A percentile compares a stretch with the other conserved stretches of the same genome.
These are phyloP conservation scores for Choreutis nemorana DNA, from an alignment of 2,888 invertebrate genomes.

Conservation along the genomic window DNA sequence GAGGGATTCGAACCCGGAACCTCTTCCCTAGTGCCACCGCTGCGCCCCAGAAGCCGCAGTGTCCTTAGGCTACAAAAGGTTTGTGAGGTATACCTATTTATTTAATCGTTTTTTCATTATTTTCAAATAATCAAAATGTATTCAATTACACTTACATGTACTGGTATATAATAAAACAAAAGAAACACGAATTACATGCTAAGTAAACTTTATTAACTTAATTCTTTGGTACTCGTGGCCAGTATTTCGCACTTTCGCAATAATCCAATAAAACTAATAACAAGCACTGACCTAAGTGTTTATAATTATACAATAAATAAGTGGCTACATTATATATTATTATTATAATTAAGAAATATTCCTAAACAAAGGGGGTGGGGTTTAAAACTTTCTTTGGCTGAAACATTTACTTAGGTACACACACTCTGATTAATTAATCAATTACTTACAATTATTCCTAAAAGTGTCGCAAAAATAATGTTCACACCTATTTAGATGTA, in stretches of 20 bases:
- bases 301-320: conserved; percentile 2
- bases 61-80: no score
- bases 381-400: conserved; percentile 8
- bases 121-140: no score
- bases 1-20: no score
- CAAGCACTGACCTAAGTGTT: conserved; percentile 14
- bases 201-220: conserved; percentile 16
- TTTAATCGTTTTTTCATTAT: no score
- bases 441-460: neutral
- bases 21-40: no score
- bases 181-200: no score
- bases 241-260: conserved; percentile 13
- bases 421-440: neutral
- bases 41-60: no score
- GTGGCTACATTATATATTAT: conserved; percentile 7
- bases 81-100: no score
- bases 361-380: conserved; percentile 17
- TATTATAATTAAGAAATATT: conserved; percentile 7
- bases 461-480: no score
- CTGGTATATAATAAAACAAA: no score
- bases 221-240: conserved; percentile 35
- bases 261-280: neutral
- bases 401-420: conserved; percentile 1
- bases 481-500: no score
- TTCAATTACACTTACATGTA: no score